Evolutionary conservation across 1,140 invertebrate species (phyloP).

Genomic region (Belonocnema kinseyi): DNA sequence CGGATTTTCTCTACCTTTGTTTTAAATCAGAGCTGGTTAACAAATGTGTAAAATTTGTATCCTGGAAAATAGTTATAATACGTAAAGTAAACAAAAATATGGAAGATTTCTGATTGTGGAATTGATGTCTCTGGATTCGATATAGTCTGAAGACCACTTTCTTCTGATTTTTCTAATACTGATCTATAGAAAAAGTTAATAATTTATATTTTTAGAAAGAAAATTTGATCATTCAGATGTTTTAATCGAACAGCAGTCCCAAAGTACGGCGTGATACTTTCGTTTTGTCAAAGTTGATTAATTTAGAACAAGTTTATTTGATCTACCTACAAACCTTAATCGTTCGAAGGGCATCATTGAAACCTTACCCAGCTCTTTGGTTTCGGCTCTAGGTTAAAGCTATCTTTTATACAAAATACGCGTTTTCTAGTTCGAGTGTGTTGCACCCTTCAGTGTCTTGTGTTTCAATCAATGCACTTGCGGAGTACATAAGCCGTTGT

Average conservation of each 20-base stretch:
- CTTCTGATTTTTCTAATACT: no score
- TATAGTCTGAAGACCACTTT: background rate
- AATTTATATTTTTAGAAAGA: no score
- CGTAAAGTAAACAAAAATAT: background rate
- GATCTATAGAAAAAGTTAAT: no score
- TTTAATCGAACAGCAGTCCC: no score
- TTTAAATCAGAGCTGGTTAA: constrained; percentile 13
- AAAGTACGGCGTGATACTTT: no score
- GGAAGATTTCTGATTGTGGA: background rate
- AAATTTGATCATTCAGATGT: no score
- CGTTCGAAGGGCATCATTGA: constrained; percentile 3
- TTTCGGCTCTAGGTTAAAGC: constrained; percentile 39
- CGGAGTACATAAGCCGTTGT: constrained; percentile 53
- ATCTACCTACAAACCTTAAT: background rate
- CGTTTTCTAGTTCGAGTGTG: constrained; percentile 59
- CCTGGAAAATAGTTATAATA: background rate
- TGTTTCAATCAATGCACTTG: constrained; percentile 73
- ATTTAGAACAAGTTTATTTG: no score
- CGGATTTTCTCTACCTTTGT: background rate
- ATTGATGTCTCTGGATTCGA: background rate
- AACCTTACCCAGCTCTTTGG: background rate
- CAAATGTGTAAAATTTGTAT: background rate
- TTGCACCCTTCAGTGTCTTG: constrained; percentile 74
- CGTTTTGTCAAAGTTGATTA: no score
- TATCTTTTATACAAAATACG: constrained; percentile 49